Percentiles rank a stretch among this genome's conserved stretches.
phyloP scores from a whole-genome alignment of 2,797 vertebrate species.

The Coilia nasus region DNA sequence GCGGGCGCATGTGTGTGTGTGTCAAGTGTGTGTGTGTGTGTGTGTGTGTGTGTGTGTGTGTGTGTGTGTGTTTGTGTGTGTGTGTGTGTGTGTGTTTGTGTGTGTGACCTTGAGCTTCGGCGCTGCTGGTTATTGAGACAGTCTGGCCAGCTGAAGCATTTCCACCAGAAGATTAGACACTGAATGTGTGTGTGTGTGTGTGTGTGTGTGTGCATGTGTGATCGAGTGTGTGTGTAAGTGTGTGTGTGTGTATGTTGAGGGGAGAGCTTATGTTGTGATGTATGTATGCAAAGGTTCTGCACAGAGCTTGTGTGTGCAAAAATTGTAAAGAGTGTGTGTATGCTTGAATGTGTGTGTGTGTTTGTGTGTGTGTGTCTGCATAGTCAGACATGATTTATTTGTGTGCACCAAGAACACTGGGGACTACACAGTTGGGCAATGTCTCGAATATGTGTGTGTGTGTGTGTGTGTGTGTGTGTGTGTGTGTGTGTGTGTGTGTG shows the following conservation, averaged over 20 bases:
- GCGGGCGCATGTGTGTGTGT: background rate
- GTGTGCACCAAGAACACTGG: too few species aligned
- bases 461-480: conserved; percentile 59
- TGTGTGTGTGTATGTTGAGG: conserved; percentile 35
- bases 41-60: background rate
- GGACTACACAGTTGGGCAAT: too few species aligned
- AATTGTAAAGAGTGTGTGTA: conserved; percentile 3
- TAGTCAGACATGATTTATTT: too few species aligned
- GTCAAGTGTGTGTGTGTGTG: background rate
- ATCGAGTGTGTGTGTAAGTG: conserved; percentile 30
- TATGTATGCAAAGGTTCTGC: too few species aligned
- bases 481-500: conserved; percentile 57
- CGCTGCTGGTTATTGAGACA: background rate
- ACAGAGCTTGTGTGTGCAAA: conserved; percentile 36
- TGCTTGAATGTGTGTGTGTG: conserved; percentile 29
- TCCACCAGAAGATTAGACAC: conserved; percentile 19
- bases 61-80: background rate
- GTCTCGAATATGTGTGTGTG: background rate
- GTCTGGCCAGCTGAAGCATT: conserved; percentile 25
- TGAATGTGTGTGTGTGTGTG: conserved; percentile 29
- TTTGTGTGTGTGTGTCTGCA: conserved; percentile 30
- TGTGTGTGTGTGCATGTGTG: conserved; percentile 19
- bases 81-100: background rate
- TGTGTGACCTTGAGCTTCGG: conserved; percentile 10
- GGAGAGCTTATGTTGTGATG: too few species aligned